Evolutionary conservation across 2,888 invertebrate genomes (phyloP).

Genomic region (Drosophila paranaensis): DNA sequence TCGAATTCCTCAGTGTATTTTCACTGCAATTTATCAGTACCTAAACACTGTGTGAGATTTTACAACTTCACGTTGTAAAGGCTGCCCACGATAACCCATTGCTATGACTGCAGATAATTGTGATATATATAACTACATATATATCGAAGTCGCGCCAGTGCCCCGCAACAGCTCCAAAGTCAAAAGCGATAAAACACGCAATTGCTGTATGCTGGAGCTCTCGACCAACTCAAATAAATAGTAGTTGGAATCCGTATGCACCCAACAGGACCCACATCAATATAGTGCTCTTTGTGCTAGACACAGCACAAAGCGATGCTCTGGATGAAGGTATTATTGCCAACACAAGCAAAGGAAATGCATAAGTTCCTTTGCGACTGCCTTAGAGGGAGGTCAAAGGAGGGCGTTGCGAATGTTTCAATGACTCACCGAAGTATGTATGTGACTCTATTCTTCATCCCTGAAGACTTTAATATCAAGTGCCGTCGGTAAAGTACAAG

Average conservation of each 20-base stretch:
- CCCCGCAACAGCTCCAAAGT: constrained; percentile 32
- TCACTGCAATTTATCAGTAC: constrained; percentile 25
- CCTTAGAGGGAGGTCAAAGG: constrained; percentile 32
- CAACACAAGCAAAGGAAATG: constrained; percentile 66
- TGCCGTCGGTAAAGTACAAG: constrained; percentile 27
- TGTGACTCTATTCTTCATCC: neutral
- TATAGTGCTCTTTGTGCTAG: constrained; percentile 14
- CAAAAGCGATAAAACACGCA: constrained; percentile 54
- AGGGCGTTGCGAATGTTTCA: constrained; percentile 11
- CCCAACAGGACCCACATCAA: constrained; percentile 19
- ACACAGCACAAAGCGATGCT: constrained; percentile 44
- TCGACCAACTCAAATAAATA: constrained; percentile 8
- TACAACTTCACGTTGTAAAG: neutral
- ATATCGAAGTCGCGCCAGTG: constrained; percentile 7
- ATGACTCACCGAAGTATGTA: constrained; percentile 9
- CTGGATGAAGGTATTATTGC: constrained; percentile 15
- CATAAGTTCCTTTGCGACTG: constrained; percentile 61
- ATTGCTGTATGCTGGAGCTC: constrained; percentile 21
- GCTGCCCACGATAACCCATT: constrained; percentile 2
- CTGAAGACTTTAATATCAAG: constrained; percentile 40
- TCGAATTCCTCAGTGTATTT: constrained; percentile 37
- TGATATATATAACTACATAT: constrained; percentile 22
- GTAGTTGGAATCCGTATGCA: constrained; percentile 40
- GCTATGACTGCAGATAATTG: constrained; percentile 26
- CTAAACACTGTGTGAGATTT: constrained; percentile 14